Conservation (phyloP, 2,113 vertebrate species). For the Melanerpes formicivorus region DNA sequence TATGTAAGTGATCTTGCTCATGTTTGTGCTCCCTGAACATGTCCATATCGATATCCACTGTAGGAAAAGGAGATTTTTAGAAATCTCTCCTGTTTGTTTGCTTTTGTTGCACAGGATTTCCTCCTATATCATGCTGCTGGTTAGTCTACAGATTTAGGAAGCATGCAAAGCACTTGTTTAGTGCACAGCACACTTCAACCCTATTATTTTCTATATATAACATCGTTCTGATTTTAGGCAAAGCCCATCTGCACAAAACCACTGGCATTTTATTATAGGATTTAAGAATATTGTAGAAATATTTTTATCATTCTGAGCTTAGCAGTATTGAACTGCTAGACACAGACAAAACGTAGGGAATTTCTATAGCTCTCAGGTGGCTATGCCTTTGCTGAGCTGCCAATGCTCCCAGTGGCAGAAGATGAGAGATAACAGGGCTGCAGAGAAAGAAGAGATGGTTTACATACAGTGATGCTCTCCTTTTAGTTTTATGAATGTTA, state of each 20-base stretch:
- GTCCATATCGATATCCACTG: not conserved
- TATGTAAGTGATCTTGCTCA: not conserved
- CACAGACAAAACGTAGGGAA: not conserved
- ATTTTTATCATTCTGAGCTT: not conserved
- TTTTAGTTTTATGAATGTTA: not conserved
- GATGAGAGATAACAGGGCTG: not conserved
- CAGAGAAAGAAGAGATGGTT: not conserved
- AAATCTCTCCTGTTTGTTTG: not conserved
- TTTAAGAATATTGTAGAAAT: not conserved
- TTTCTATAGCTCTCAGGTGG: not conserved
- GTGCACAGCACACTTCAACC: not conserved
- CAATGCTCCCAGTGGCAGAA: rapidly evolving
- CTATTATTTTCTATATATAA: not conserved
- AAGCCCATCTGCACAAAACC: not conserved
- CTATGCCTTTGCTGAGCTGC: not conserved
- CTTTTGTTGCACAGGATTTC: not conserved
- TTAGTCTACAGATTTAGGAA: not conserved
- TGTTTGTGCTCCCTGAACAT: not conserved
- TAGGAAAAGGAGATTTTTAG: not conserved
- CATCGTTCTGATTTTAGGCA: not conserved
- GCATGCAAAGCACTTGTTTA: not conserved
- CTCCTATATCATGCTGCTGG: not conserved
- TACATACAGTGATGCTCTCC: not conserved
- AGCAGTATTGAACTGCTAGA: not conserved
- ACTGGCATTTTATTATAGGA: not conserved